Percentiles rank a stretch among this genome's conserved stretches.
phyloP scores from a whole-genome alignment of 1,140 invertebrate genomes.

The Orchesella cincta region DNA sequence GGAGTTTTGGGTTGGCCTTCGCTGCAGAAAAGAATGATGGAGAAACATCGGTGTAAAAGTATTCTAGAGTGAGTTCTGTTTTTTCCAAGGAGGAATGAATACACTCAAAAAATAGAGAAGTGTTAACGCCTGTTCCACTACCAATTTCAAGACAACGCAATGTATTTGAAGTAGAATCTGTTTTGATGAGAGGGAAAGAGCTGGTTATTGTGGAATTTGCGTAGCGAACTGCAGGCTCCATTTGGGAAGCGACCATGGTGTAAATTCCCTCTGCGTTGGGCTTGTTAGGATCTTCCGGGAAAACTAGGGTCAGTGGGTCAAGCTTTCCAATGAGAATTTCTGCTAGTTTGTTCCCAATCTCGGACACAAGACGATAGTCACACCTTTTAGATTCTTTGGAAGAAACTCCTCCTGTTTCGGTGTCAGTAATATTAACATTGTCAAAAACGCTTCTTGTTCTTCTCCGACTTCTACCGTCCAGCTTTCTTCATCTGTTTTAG shows the following conservation, averaged over 20 bases:
- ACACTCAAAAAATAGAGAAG: neutral
- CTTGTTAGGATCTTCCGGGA: neutral
- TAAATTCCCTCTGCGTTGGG: neutral
- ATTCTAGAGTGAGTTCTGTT: neutral
- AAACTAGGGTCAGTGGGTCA: neutral
- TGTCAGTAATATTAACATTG: neutral
- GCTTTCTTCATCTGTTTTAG: no score
- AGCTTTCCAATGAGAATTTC: neutral
- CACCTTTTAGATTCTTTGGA: neutral
- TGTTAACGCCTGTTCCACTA: neutral
- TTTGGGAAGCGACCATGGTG: neutral
- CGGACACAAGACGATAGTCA: neutral
- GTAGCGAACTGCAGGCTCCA: neutral
- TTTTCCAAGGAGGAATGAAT: neutral
- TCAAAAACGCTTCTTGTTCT: no score
- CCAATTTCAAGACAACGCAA: neutral
- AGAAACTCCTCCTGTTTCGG: neutral
- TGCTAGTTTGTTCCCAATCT: neutral
- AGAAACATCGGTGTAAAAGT: constrained; percentile 8
- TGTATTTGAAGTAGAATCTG: neutral
- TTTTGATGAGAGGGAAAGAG: neutral
- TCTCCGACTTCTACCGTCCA: no score
- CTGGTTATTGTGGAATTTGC: neutral
- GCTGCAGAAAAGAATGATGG: neutral
- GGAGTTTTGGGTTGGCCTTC: neutral